A percentile compares a stretch with the other conserved stretches of the same genome.
These are phyloP conservation scores for Scaeva pyrastri DNA, from an alignment of 2,888 invertebrate species.

Conservation along the genomic window DNA sequence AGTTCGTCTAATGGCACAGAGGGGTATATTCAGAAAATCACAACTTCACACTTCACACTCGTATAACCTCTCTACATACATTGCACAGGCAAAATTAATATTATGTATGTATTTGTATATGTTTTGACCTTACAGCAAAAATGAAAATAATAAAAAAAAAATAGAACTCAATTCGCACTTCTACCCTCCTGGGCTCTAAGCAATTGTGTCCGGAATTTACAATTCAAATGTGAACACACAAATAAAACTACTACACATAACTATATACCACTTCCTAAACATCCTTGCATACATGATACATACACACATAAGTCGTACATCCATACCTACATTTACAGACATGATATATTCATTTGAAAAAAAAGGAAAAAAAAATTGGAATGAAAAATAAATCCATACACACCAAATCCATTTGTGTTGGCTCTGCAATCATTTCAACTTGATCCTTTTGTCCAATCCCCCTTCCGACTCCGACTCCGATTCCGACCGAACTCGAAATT, in stretches of 20 bases:
- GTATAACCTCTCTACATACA: not conserved
- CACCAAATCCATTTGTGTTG: conserved; percentile 70
- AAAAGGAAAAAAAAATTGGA: conserved; percentile 20
- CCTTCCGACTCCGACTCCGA: no score
- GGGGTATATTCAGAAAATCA: conserved; percentile 73
- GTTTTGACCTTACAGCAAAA: conserved; percentile 46
- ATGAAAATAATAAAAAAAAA: conserved; percentile 12
- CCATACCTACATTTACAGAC: not conserved
- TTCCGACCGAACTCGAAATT: conserved; percentile 40
- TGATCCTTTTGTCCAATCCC: conserved; percentile 58
- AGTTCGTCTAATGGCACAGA: not conserved
- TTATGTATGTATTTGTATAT: not conserved
- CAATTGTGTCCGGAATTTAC: conserved; percentile 65
- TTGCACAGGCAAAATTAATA: conserved; percentile 50
- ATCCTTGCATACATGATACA: not conserved
- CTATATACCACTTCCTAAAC: not conserved
- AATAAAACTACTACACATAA: not conserved
- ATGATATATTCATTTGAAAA: not conserved
- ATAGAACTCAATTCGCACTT: conserved; percentile 64
- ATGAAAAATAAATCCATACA: conserved; percentile 57
- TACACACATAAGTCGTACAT: not conserved
- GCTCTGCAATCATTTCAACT: conserved; percentile 73
- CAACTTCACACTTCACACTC: conserved; percentile 61
- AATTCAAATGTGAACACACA: conserved; percentile 62
- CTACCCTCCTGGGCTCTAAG: conserved; percentile 39